These are phyloP conservation scores for Philereme vetulata DNA, from an alignment of 2,888 invertebrate genomes.

Conservation along the genomic window DNA sequence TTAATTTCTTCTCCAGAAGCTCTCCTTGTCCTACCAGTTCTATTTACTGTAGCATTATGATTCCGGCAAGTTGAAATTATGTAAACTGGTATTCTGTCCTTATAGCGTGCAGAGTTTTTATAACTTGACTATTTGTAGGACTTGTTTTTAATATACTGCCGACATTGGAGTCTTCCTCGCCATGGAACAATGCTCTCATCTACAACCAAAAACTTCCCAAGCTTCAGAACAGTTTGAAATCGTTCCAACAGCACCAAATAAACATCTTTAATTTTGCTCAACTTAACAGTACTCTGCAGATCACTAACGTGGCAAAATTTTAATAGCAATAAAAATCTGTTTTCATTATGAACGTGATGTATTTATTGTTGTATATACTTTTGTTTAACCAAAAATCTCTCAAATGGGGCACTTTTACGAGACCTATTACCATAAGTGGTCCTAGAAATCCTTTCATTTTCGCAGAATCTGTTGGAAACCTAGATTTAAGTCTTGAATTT, in stretches of 20 bases:
- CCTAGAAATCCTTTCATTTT: slow-evolving; percentile 1
- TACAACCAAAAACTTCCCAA: background rate
- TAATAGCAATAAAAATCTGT: background rate
- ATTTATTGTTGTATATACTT: background rate
- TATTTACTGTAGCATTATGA: too few relatives aligned
- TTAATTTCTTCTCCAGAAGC: background rate
- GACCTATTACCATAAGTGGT: background rate
- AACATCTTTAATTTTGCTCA: background rate
- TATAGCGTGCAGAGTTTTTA: background rate
- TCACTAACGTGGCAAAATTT: slow-evolving; percentile 3
- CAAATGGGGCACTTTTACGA: background rate
- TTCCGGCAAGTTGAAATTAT: background rate
- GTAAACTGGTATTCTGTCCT: background rate
- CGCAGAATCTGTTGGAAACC: background rate
- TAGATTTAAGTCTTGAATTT: background rate
- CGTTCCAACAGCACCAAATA: background rate
- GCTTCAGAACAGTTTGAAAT: background rate
- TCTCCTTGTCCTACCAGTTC: background rate
- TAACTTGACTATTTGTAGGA: slow-evolving; percentile 1
- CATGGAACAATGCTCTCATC: slow-evolving; percentile 1
- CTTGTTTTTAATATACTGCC: background rate
- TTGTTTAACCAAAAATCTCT: slow-evolving; percentile 1
- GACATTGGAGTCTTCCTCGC: background rate
- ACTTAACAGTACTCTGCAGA: background rate
- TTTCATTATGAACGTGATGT: background rate